Conservation (phyloP, 2,797 vertebrate species). For the Hylomyscus alleni region DNA sequence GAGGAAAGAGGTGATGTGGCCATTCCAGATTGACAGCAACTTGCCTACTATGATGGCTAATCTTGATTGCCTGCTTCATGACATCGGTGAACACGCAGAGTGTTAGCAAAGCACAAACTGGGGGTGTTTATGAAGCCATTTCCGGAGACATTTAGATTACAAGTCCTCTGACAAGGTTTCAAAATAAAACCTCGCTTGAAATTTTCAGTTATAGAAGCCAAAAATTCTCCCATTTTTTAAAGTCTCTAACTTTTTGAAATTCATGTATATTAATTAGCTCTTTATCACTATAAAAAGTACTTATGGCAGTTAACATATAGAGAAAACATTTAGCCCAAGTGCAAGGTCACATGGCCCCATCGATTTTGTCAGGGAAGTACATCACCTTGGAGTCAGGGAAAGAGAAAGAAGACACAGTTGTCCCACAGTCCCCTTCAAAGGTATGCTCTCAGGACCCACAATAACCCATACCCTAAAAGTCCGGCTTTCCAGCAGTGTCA, state of each 20-base stretch:
- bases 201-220: not conserved
- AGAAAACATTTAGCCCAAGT: not conserved
- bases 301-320: not conserved
- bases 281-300: not conserved
- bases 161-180: not conserved
- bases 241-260: not conserved
- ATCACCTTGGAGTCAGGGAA: not conserved
- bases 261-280: too few species aligned
- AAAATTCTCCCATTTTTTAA: not conserved
- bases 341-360: not conserved
- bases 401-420: not conserved
- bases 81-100: not conserved
- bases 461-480: not conserved
- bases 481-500: not conserved
- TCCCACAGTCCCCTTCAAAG: not conserved
- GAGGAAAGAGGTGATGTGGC: rapidly evolving
- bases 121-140: not conserved
- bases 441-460: not conserved
- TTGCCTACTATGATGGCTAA: not conserved
- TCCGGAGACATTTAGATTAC: not conserved
- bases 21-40: not conserved
- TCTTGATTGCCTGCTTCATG: not conserved
- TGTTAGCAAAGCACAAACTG: not conserved
- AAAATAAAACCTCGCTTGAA: not conserved
- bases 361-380: not conserved